phyloP scores from a whole-genome alignment of 2,113 vertebrate genomes.

The Mustelus asterias region DNA sequence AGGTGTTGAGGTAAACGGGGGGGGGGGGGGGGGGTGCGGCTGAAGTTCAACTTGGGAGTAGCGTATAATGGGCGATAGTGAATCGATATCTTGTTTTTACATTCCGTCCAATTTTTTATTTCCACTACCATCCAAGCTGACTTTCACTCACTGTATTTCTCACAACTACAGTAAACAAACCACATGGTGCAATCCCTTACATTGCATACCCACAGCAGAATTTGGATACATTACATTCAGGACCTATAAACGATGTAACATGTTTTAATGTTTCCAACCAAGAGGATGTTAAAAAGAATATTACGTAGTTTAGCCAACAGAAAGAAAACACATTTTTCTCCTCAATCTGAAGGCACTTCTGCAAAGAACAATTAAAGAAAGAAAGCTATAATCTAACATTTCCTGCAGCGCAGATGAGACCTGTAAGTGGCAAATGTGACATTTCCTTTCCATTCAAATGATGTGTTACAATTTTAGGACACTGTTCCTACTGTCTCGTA shows the following conservation, averaged over 20 bases:
- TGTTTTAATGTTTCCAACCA: neutral
- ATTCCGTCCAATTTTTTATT: neutral
- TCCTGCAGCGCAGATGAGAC: neutral
- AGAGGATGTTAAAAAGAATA: neutral
- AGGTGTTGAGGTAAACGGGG: neutral
- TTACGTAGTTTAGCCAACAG: neutral
- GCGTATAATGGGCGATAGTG: neutral
- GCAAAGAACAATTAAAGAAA: conserved; percentile 2
- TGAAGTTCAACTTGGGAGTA: neutral
- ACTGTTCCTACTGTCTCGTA: neutral
- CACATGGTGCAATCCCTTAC: neutral
- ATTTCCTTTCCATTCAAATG: neutral
- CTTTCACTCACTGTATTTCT: neutral
- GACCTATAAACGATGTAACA: neutral
- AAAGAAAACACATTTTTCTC: neutral
- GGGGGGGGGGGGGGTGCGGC: too few species aligned
- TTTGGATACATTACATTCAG: neutral
- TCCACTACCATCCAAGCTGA: neutral
- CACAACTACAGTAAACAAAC: neutral
- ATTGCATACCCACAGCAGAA: neutral
- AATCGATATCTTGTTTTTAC: neutral
- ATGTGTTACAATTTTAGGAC: neutral
- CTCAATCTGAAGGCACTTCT: neutral
- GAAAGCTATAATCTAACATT: neutral
- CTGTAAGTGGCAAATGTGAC: neutral